Evolutionary conservation across 1,140 invertebrate genomes (phyloP).

Genomic region (Drosophila paulistorum): DNA sequence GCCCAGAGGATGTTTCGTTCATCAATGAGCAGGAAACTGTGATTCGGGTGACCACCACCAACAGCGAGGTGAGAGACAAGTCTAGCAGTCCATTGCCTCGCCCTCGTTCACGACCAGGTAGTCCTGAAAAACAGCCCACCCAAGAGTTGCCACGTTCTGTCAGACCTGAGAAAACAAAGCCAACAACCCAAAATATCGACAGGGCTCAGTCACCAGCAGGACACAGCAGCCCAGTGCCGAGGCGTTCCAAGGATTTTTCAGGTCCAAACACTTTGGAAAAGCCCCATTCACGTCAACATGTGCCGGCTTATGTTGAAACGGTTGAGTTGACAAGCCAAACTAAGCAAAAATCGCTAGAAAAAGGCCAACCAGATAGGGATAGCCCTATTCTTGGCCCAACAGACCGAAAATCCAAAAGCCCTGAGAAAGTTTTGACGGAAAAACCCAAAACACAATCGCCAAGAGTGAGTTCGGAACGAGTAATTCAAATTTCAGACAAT

Average conservation of each 20-base stretch:
- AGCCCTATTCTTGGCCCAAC: conserved; percentile 13
- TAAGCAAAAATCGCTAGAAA: conserved; percentile 25
- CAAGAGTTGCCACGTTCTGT: background rate
- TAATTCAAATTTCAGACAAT: background rate
- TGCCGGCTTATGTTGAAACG: background rate
- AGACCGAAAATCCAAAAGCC: conserved; percentile 31
- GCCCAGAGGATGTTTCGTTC: conserved; percentile 39
- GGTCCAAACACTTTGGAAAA: background rate
- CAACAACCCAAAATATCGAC: background rate
- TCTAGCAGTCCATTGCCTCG: background rate
- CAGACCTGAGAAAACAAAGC: background rate
- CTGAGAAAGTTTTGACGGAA: conserved; percentile 25
- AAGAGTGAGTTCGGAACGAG: background rate
- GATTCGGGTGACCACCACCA: conserved; percentile 44
- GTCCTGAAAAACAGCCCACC: background rate
- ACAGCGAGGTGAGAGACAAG: background rate
- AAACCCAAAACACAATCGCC: conserved; percentile 1
- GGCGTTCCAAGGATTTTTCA: background rate
- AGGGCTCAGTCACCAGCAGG: background rate
- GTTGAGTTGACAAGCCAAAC: conserved; percentile 11
- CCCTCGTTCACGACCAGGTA: background rate
- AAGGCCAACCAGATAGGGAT: conserved; percentile 7
- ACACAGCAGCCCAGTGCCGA: background rate
- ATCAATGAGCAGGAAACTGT: conserved; percentile 58
- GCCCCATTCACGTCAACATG: conserved; percentile 14